phyloP scores from a whole-genome alignment of 1,140 invertebrate genomes.

The Pseudomyrmex concolor region DNA sequence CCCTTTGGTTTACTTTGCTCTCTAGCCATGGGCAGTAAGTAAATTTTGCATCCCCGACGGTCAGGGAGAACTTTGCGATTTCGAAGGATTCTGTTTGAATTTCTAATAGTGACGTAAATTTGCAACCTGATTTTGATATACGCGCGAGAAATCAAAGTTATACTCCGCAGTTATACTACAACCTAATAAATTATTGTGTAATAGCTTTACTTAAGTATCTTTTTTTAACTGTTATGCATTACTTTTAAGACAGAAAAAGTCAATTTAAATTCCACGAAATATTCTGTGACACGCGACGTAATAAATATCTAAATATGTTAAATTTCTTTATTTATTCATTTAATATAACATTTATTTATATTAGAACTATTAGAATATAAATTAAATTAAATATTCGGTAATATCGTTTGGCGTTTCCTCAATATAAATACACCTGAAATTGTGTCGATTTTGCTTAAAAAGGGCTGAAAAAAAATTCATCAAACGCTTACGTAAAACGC shows the following conservation, averaged over 20 bases:
- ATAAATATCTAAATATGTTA: no score
- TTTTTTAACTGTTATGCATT: not conserved
- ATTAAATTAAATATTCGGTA: conserved; percentile 8
- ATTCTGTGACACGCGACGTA: no score
- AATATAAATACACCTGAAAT: not conserved
- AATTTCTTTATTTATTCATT: no score
- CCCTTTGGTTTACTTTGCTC: conserved; percentile 77
- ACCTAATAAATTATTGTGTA: conserved; percentile 29
- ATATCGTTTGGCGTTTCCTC: not conserved
- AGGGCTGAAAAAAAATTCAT: conserved; percentile 1
- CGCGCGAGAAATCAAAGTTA: conserved; percentile 24
- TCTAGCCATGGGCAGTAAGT: conserved; percentile 40
- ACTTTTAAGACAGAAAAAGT: no score
- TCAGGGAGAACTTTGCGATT: conserved; percentile 7
- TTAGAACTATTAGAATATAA: no score
- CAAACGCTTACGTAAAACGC: not conserved
- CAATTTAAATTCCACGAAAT: no score
- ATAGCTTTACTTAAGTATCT: not conserved
- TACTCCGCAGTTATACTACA: not conserved
- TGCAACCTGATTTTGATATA: not conserved
- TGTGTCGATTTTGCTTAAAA: not conserved
- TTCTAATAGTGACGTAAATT: conserved; percentile 33
- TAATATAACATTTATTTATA: no score
- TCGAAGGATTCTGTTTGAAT: conserved; percentile 46
- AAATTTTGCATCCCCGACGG: conserved; percentile 54